Evolutionary conservation across 2,113 vertebrate genomes (phyloP), one percentile per base, ranked within the genome.

Genomic region (Catharus minimus): DNA sequence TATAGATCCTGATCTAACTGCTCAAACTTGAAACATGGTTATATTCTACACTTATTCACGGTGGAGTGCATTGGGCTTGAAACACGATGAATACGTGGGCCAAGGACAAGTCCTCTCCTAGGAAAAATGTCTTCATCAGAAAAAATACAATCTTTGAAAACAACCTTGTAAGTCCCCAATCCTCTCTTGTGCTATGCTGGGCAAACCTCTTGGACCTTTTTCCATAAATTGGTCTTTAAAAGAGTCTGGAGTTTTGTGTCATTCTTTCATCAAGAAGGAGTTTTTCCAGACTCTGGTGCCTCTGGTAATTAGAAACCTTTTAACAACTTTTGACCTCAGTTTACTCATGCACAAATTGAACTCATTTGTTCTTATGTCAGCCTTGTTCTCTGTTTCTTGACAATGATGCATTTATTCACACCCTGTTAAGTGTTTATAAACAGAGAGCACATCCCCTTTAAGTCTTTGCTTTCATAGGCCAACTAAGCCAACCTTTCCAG

Each of bases 361-460:
- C 62, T 68, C 28, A 50, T 89, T 82, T 82, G 47, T 72, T 89
- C 46, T 72, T 68, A 41, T 16, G 55, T 41, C 69, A 91, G 5
- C 50, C 41, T 87, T 84, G 84, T 75, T 38, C 81, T 68, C 28
- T 47, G 53, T 69, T 77, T 41, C 69, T 72, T 60, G 47, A 83
- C 52, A 67, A 64, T 2, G 57, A 83, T 15, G 49, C 41, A 71
- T 94, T 94, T 92, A 82, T 93, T 75, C 55, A 72, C 33, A 43
- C 26, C 60, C 41, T 17, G 1, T 44, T 38, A 60, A 33, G 49
- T 47, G 44, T 60, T 79, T 60, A 92, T 71, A 90, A 81, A 90
- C 69, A 86, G 57, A 78, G 10, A 72, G 20, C 32, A 49, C 21
- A 92, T 39, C 41, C 46, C 47, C 69, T 90, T 60, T 61, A 55